Base-by-base conservation (phyloP, 2,888 invertebrate species). In the Enchytraeus crypticus region DNA sequence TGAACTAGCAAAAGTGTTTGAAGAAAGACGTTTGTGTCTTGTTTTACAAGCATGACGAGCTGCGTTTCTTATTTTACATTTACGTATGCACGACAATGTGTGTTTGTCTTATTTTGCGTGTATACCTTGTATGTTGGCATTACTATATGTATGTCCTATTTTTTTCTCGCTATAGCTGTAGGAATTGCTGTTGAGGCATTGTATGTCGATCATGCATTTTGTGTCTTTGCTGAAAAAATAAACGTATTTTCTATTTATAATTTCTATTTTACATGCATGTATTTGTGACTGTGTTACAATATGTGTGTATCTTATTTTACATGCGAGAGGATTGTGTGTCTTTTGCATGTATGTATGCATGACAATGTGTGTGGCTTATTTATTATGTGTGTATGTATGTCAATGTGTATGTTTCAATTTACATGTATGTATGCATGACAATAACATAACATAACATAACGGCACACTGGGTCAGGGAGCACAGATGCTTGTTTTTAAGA, bases 231-330 rank as follows among this genome's bases (percentile, higher is more conserved):
- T n/a, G n/a, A n/a, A n/a, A n/a, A n/a, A n/a, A n/a, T n/a, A n/a
- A n/a, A n/a, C n/a, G n/a, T n/a, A n/a, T n/a, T 18, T 53, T 23
- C 23, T 18, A 5, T n/a, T 33, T 34, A 11, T 23, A 1, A n/a
- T 58, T 4, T 29, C 8, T 47, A 56, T 29, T 33, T 60, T 63
- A 43, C n/a, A 43, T 43, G n/a, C n/a, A n/a, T 43, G 43, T 43
- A 43, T 43, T 14, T 43, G 11, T 43, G 43, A 14, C 11, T n/a
- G 11, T 11, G 11, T 14, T 43, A 43, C 11, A 14, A 43, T 43
- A 43, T 14, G n/a, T 11, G 11, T 14, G 11, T 43, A n/a, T 43
- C 14, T 43, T 14, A 43, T 43, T 11, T 43, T 14, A 14, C n/a
- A n/a, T 43, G 43, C n/a, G n/a, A 43, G 11, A n/a, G 11, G n/a